These are phyloP conservation scores for Sebastes fasciatus DNA, from an alignment of 2,113 vertebrate genomes.

Conservation along the genomic window DNA sequence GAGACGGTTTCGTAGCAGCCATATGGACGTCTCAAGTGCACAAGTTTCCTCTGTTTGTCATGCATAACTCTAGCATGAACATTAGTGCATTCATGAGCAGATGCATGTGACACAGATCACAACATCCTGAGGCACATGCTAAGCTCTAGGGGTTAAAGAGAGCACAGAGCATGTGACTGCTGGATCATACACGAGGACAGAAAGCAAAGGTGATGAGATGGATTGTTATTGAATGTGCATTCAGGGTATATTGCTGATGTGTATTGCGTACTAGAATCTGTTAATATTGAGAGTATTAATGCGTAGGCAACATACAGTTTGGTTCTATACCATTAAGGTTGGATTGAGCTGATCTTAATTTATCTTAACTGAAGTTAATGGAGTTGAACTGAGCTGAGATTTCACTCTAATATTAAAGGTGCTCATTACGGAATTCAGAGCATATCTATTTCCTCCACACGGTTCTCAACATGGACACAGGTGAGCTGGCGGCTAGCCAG, in stretches of 20 bases:
- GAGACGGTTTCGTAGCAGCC: neutral
- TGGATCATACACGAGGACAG: constrained; percentile 8
- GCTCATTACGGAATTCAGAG: neutral
- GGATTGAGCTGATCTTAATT: neutral
- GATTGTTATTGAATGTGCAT: neutral
- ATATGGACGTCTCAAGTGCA: neutral
- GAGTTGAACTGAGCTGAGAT: neutral
- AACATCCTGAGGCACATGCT: constrained; percentile 49
- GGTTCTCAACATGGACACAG: too few relatives aligned
- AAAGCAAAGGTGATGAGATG: neutral
- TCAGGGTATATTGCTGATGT: neutral
- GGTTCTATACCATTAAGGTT: neutral
- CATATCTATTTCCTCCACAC: too few relatives aligned
- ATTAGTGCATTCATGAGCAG: constrained; percentile 42
- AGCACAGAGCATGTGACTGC: constrained; percentile 58
- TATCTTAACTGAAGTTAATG: neutral
- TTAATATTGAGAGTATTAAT: neutral
- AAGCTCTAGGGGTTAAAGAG: constrained; percentile 43
- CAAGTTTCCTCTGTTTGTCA: neutral
- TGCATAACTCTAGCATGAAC: constrained; percentile 14
- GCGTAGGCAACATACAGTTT: neutral
- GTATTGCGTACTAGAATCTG: neutral
- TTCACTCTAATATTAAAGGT: neutral
- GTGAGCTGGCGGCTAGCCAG: neutral
- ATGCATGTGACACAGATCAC: constrained; percentile 63